Percentiles rank a stretch among this genome's conserved stretches.
phyloP scores from a whole-genome alignment of 2,797 vertebrate species.

The Macrochelys suwanniensis region DNA sequence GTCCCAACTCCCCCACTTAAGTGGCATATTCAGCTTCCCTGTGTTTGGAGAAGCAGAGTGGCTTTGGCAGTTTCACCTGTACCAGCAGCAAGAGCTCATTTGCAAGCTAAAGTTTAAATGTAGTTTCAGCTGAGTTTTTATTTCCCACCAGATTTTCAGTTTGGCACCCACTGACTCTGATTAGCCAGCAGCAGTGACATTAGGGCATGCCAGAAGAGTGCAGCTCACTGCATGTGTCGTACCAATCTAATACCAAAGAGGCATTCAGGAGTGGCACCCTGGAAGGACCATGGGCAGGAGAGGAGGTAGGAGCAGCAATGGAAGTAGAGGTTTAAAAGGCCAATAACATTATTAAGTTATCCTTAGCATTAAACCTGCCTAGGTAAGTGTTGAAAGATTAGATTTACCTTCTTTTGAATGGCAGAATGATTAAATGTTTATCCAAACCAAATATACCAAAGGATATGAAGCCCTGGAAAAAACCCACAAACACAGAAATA shows the following conservation, averaged over 20 bases:
- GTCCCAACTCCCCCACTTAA: not conserved
- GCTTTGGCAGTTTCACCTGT: not conserved
- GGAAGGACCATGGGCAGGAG: not conserved
- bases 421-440: slow-evolving; percentile 94
- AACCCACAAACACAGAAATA: slow-evolving; percentile 8
- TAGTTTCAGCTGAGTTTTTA: not conserved
- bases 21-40: not conserved
- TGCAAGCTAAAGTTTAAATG: not conserved
- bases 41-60: too few species aligned
- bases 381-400: slow-evolving; percentile 39
- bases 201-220: not conserved
- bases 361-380: slow-evolving; percentile 18
- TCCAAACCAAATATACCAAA: slow-evolving; percentile 98
- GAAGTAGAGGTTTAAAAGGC: not conserved
- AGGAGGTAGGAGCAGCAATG: not conserved
- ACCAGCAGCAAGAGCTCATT: not conserved
- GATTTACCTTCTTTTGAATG: slow-evolving; percentile 93
- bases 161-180: not conserved
- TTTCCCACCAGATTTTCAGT: not conserved
- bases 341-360: not conserved
- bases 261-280: not conserved
- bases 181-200: not conserved
- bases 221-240: not conserved
- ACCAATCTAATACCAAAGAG: not conserved
- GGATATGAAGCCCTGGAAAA: slow-evolving; percentile 92